Percentiles rank a stretch among this genome's conserved stretches.
phyloP scores from a whole-genome alignment of 2,888 invertebrate species.

The Lepidochrysops patricia region DNA sequence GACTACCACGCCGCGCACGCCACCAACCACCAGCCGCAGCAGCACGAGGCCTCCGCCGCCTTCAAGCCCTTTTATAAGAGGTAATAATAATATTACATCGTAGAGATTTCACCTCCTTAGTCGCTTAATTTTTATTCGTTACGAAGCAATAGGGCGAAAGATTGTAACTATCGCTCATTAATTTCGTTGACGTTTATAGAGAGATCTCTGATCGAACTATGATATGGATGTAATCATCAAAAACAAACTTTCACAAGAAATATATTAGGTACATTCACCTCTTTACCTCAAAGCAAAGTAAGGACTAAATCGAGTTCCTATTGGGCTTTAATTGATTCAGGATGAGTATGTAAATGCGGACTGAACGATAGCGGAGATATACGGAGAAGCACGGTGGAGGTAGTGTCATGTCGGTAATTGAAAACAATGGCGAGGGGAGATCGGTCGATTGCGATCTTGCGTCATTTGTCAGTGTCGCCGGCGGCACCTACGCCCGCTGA shows the following conservation, averaged over 20 bases:
- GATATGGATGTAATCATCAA: background rate
- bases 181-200: background rate
- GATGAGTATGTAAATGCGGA: constrained; percentile 48
- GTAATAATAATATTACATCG: constrained; percentile 71
- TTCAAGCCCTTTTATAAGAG: constrained; percentile 95
- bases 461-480: constrained; percentile 87
- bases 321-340: constrained; percentile 37
- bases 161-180: background rate
- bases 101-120: background rate
- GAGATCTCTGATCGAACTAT: background rate
- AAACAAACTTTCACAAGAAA: background rate
- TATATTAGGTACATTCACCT: background rate
- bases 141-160: background rate
- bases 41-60: constrained; percentile 77
- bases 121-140: background rate
- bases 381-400: constrained; percentile 54
- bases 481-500: constrained; percentile 56
- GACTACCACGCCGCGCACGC: constrained; percentile 74
- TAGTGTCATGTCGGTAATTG: constrained; percentile 71
- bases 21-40: constrained; percentile 62
- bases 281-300: constrained; percentile 3
- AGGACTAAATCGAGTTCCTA: constrained; percentile 14
- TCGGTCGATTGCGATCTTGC: constrained; percentile 82
- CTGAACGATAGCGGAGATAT: constrained; percentile 61
- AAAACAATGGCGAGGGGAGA: constrained; percentile 71